These are phyloP conservation scores for Lota lota DNA, from an alignment of 2,113 vertebrate species.

Conservation along the genomic window DNA sequence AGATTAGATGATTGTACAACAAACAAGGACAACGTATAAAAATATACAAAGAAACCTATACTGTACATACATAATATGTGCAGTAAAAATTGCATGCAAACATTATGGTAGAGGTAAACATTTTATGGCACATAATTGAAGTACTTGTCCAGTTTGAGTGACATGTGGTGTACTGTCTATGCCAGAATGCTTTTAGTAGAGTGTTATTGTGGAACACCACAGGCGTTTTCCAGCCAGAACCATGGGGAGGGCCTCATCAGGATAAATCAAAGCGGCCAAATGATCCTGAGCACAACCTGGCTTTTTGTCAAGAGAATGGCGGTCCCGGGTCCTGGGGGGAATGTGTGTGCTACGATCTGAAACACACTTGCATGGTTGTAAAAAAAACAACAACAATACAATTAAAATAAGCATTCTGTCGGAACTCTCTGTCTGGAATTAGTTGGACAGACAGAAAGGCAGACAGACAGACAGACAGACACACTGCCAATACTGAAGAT, in stretches of 20 bases:
- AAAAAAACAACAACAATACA: slow-evolving; percentile 10
- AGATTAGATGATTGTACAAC: no score
- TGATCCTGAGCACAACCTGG: slow-evolving; percentile 21
- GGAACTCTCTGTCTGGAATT: background rate
- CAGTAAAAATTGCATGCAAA: no score
- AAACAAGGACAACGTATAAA: no score
- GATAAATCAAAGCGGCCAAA: slow-evolving; percentile 52
- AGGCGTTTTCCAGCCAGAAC: slow-evolving; percentile 58
- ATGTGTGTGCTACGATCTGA: slow-evolving; percentile 2
- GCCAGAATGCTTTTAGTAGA: slow-evolving; percentile 34
- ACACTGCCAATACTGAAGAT: no score
- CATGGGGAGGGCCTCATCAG: slow-evolving; percentile 46
- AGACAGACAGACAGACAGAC: no score
- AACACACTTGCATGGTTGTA: background rate
- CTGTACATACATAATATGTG: background rate
- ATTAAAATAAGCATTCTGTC: background rate
- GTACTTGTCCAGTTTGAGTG: background rate
- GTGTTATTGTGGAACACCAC: slow-evolving; percentile 32
- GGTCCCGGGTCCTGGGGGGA: slow-evolving; percentile 3
- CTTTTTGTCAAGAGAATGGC: slow-evolving; percentile 21
- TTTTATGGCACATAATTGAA: no score
- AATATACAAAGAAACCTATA: background rate
- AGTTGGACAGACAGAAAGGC: no score
- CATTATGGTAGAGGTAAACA: no score
- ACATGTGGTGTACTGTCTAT: slow-evolving; percentile 10